Evolutionary conservation across 2,888 invertebrate genomes (phyloP).

Genomic region (Drosophila nigritarsus): DNA sequence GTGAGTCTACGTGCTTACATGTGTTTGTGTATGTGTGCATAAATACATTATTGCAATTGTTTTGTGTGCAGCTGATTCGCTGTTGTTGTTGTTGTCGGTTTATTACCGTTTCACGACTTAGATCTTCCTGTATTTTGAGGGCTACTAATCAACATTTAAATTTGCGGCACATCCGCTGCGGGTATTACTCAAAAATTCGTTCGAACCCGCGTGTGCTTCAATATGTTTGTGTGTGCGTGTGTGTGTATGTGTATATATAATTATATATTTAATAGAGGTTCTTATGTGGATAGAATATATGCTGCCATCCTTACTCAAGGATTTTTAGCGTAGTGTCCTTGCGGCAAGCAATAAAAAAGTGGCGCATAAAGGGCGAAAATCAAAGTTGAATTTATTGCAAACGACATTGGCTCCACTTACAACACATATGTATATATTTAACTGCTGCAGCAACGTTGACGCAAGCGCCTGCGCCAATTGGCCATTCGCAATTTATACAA

Average conservation of each 20-base stretch:
- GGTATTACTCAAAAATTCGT: slow-evolving; percentile 37
- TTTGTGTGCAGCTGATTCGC: slow-evolving; percentile 44
- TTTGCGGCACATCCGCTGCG: slow-evolving; percentile 65
- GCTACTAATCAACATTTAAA: slow-evolving; percentile 61
- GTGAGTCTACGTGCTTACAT: slow-evolving; percentile 9
- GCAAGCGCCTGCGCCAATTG: slow-evolving; percentile 43
- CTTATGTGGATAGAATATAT: background rate
- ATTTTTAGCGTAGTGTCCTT: slow-evolving; percentile 41
- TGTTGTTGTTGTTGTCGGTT: slow-evolving; percentile 46
- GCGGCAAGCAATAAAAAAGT: slow-evolving; percentile 32
- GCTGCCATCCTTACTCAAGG: slow-evolving; percentile 38
- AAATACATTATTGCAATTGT: slow-evolving; percentile 48
- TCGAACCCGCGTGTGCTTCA: slow-evolving; percentile 33
- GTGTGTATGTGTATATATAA: background rate
- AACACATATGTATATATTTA: slow-evolving; percentile 3
- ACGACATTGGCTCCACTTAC: slow-evolving; percentile 36
- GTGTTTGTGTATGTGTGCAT: slow-evolving; percentile 3
- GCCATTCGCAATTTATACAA: slow-evolving; percentile 30
- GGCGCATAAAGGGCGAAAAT: slow-evolving; percentile 30
- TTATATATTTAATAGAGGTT: background rate
- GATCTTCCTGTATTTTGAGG: slow-evolving; percentile 36
- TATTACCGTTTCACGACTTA: slow-evolving; percentile 33
- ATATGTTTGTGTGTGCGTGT: slow-evolving; percentile 3
- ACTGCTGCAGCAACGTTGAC: slow-evolving; percentile 23
- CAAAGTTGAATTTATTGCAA: slow-evolving; percentile 37